These are phyloP conservation scores for Acinonyx jubatus DNA, from an alignment of 2,113 vertebrate genomes.

Conservation along the genomic window DNA sequence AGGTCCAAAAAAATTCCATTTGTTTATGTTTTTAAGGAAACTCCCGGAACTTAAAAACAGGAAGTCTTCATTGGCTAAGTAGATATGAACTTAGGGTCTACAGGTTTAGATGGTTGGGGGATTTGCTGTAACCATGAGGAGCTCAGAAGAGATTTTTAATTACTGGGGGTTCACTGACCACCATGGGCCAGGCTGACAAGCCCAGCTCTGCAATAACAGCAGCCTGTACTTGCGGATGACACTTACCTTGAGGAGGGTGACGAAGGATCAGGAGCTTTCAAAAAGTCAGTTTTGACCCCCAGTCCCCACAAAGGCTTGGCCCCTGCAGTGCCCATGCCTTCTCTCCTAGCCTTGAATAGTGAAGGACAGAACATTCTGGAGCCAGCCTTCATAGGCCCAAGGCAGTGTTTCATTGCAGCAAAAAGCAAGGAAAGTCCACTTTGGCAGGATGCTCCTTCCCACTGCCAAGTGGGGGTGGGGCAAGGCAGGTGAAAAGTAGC, in stretches of 20 bases:
- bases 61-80: slow-evolving; percentile 10
- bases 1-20: slow-evolving; percentile 32
- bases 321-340: neutral
- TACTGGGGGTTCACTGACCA: neutral
- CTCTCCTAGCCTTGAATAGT: neutral
- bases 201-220: neutral
- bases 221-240: rapidly evolving
- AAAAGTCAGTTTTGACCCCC: neutral
- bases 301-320: neutral
- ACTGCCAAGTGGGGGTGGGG: no score
- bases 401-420: neutral
- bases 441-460: neutral
- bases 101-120: neutral
- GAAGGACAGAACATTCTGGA: neutral
- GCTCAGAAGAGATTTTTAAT: neutral
- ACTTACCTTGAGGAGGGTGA: neutral
- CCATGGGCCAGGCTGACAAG: neutral
- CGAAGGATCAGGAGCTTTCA: neutral
- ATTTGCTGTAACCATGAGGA: neutral
- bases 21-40: slow-evolving; percentile 60
- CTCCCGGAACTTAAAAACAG: slow-evolving; percentile 61
- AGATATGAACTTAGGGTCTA: neutral
- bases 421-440: neutral
- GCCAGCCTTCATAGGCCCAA: neutral
- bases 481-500: neutral